Percentiles rank a stretch among this genome's conserved stretches.
phyloP scores from a whole-genome alignment of 53 echinoderm and acorn worm species.

The Actinopyga echinites region DNA sequence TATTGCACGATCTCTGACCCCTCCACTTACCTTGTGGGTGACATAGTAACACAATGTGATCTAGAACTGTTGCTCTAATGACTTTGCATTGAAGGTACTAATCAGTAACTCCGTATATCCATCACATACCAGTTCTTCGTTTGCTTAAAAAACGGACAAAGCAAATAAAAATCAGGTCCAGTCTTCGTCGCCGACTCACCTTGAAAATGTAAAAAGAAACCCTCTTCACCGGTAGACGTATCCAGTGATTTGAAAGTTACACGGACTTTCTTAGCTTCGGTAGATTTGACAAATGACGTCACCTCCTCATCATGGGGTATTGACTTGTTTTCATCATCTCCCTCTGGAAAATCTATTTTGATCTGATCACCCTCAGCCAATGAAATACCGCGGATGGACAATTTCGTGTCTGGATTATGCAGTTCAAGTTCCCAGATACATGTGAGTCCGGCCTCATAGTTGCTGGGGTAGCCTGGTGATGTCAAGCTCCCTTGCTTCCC shows the following conservation, averaged over 20 bases:
- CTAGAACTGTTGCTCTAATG: no score
- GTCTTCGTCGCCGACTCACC: not conserved
- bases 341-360: slow-evolving; percentile 18
- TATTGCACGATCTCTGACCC: no score
- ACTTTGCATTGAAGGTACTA: no score
- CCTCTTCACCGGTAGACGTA: not conserved
- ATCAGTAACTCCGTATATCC: no score
- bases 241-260: not conserved
- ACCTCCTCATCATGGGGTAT: not conserved
- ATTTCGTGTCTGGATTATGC: slow-evolving; percentile 7
- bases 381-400: not conserved
- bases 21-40: no score
- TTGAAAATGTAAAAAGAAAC: slow-evolving; percentile 29
- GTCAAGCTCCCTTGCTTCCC: not conserved
- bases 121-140: no score
- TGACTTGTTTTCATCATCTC: no score
- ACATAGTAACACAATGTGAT: no score
- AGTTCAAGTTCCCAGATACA: slow-evolving; percentile 30
- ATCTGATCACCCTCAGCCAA: slow-evolving; percentile 31
- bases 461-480: slow-evolving; percentile 21
- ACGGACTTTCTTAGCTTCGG: not conserved
- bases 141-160: no score
- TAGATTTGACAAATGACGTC: not conserved
- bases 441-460: slow-evolving; percentile 10
- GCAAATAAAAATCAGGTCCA: no score